Evolutionary conservation across 92 coral and sea anemone genomes (phyloP), one percentile per base, ranked within the genome.

Genomic region (Desmophyllum pertusum): DNA sequence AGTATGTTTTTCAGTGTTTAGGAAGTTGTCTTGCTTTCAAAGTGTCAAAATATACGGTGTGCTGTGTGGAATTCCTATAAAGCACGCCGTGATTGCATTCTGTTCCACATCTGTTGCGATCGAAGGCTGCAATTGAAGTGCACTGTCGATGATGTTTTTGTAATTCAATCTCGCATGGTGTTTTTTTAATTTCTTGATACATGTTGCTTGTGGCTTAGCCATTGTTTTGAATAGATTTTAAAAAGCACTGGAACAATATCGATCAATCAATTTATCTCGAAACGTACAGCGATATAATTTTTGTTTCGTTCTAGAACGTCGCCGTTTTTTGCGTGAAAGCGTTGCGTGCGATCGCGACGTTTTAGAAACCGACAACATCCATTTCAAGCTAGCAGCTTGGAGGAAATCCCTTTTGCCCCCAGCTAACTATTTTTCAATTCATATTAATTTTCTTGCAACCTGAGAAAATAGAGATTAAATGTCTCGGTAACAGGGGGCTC

Each of bases 161-260:
- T 71, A 82, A 82, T 82, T 71, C 61, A 52, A 82, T 82, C 79
- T 82, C 2, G 30, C 79, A 73, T 73, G 86, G 86, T 64, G 78
- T 71, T 82, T 82, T 81, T 72, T 57, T 51, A 82, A 80, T 80
- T 82, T 82, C 79, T 71, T 41, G 70, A 25, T 82, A 71, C 86
- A 82, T 55, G 78, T 82, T 39, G 86, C 86, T 82, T 82, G 86
- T 82, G 79, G 71, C 46, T 82, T 33, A 67, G 78, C 77, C 53
- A 71, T 82, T 82, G 86, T 82, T 82, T 82, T 82, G 79, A 82
- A 71, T 82, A 82, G 86, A 82, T 82, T 82, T 82, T 72, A 43
- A 68, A 79, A 71, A 71, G 86, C 42, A 7, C 50, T 4, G 68
- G 45, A 70, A 72, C 71, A 72, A 73, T 82, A 70, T 82, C 79